Base-by-base conservation (phyloP, 2,113 vertebrate species). In the Nicator chloris region DNA sequence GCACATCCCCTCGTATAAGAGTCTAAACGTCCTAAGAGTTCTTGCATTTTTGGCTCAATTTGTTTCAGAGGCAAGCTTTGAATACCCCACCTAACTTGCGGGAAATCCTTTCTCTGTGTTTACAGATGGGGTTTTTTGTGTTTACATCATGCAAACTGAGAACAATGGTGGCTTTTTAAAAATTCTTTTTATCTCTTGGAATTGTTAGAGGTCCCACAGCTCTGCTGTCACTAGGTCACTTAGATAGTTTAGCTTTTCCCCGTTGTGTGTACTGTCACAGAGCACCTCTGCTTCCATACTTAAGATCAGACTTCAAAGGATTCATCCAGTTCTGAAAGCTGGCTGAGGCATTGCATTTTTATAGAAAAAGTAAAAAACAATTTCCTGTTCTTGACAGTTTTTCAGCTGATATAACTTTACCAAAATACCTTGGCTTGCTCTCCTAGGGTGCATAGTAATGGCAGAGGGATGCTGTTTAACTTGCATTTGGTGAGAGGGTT, bases 61-160 rank as follows among this genome's bases (percentile, higher is more conserved):
- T 78, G 26, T 77, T 95, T 88, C 60, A 83, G 49, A 73, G 40
- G 33, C 26, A 75, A 51, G 28, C 64, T 81, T 86, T 96, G 79
- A 94, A 66, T 59, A 94, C 91, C 33, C 93, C 94, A 88, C 75
- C 87, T 94, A 95, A 51, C 39, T 68, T 71, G 59, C 49, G 79
- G 92, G 88, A 95, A 95, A 93, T 95, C 92, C 95, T 97, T 88
- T 96, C 72, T 54, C 71, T 70, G 71, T 95, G 92, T 97, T 97
- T 95, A 94, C 56, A 93, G 87, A 66, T 28, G 47, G 27, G 42
- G 7, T 33, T 54, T 75, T 76, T 69, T 56, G 40, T 95, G 91
- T 96, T 95, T 95, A 96, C 30, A 84, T 91, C 44, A 27, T 71
- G 42, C 47, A 59, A 88, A 39, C 76, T 0, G 30, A 96, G 93